Evolutionary conservation across 1,140 invertebrate genomes (phyloP), one percentile per base, ranked within the genome.

Genomic region (Amphibalanus amphitrite): DNA sequence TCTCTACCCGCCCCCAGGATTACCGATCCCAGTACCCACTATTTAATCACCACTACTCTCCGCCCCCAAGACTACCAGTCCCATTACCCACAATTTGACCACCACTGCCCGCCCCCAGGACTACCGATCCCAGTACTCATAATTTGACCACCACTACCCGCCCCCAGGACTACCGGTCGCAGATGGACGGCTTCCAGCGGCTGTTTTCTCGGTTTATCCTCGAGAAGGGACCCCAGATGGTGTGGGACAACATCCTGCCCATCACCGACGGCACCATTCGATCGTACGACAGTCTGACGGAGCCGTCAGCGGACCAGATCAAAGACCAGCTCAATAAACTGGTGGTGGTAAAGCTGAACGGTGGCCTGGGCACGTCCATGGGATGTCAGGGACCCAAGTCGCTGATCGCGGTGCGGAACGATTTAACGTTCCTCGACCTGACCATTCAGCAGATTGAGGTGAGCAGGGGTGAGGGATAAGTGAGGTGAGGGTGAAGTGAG

Each of bases 361-460:
- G 97, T 81, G 97, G 97, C 78, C 84, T 99, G 20, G 97, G 97
- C 67, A 99, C 97, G 0, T 96, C 92, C 6, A 99, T 99, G 97
- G 97, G 97, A 4, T 99, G 97, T 78, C 91, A 92, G 78, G 97
- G 97, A n/a, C 97, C 97, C 6, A 99, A 99, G 84, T 97, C 93
- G 72, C 89, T 97, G 6, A 99, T 99, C 74, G 88, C 91, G 74
- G 97, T 99, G n/a, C 84, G 97, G 71, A 97, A 95, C 79, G 94
- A 98, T 73, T 84, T 98, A 13, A 98, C 97, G 0, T 99, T 99
- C 80, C 84, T 99, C 69, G 97, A 99, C 85, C 82, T 99, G 38
- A 98, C 94, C 28, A 95, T 99, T 38, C 95, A 99, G 79, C 97
- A 99, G 83, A 98, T 99, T 78, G 96, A 99, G 86, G 93, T 95